Percentiles rank a stretch among this genome's conserved stretches.
Evolutionary conservation across 2,797 vertebrate species (phyloP).

Genomic region (Pangasius mekongensis): DNA sequence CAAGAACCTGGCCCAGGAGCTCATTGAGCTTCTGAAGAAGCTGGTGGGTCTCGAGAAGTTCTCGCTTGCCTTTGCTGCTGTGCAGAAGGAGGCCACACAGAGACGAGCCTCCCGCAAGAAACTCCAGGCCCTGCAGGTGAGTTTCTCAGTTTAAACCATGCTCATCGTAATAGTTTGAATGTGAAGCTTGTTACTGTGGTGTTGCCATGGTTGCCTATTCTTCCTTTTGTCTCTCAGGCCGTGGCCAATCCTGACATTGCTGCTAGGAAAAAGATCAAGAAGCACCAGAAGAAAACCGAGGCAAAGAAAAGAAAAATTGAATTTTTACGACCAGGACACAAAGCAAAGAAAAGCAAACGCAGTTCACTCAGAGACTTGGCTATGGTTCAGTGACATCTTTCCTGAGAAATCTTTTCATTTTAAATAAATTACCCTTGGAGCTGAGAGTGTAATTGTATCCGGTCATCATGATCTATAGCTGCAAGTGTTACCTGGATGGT

Average conservation of each 20-base stretch:
- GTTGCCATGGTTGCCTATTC: neutral
- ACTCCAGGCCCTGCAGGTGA: slow-evolving; percentile 89
- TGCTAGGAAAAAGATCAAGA: slow-evolving; percentile 95
- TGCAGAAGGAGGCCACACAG: slow-evolving; percentile 88
- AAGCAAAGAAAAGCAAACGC: slow-evolving; percentile 86
- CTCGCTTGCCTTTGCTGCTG: slow-evolving; percentile 87
- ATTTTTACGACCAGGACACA: slow-evolving; percentile 84
- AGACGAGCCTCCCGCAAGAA: slow-evolving; percentile 85
- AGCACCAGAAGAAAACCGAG: slow-evolving; percentile 91
- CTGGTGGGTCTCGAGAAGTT: slow-evolving; percentile 88
- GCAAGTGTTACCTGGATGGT: neutral
- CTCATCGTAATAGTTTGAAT: neutral
- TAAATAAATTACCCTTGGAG: neutral
- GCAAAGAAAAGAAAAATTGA: slow-evolving; percentile 94
- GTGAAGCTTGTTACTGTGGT: no score
- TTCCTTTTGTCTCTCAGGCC: slow-evolving; percentile 72
- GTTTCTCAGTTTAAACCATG: neutral
- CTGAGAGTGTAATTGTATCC: neutral
- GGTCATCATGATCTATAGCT: neutral
- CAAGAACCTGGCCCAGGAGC: slow-evolving; percentile 95
- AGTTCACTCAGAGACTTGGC: slow-evolving; percentile 86
- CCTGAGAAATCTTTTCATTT: neutral
- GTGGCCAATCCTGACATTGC: slow-evolving; percentile 93
- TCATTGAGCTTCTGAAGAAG: slow-evolving; percentile 93
- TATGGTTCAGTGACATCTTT: slow-evolving; percentile 81